Evolutionary conservation across 2,113 vertebrate species (phyloP).

Genomic region (Delphinapterus leucas): DNA sequence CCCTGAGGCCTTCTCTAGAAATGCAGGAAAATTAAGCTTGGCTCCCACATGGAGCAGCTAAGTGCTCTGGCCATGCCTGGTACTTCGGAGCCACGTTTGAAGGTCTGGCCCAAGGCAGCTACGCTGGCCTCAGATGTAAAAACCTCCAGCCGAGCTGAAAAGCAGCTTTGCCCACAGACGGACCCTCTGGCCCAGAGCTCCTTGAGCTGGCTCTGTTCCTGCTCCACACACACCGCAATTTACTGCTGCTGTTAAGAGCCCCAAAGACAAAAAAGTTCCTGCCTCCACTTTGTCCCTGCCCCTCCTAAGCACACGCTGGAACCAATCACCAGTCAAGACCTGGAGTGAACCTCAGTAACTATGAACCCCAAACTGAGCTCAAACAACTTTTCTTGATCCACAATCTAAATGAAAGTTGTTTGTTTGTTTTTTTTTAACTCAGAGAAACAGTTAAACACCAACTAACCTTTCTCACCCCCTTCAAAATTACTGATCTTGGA

Average conservation of each 20-base stretch:
- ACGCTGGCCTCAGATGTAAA: constrained; percentile 28
- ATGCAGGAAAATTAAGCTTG: not conserved
- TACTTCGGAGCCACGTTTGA: not conserved
- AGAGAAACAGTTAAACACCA: constrained; percentile 45
- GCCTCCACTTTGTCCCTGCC: not conserved
- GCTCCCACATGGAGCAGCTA: not conserved
- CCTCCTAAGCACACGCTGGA: not conserved
- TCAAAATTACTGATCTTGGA: constrained; percentile 40
- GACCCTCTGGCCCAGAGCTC: not conserved
- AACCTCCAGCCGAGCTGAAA: constrained; percentile 7
- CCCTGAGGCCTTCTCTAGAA: constrained; percentile 8
- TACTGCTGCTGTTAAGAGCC: not conserved
- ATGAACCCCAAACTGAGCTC: constrained; percentile 19
- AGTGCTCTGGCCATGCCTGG: not conserved
- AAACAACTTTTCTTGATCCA: constrained; percentile 22
- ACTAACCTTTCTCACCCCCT: not conserved
- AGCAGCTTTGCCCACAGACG: not conserved
- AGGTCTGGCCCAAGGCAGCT: constrained; percentile 19
- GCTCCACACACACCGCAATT: not conserved
- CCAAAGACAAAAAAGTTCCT: not conserved
- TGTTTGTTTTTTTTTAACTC: not conserved
- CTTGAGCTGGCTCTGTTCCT: not conserved
- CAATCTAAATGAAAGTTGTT: not conserved
- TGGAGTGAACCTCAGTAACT: not conserved
- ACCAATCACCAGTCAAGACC: not conserved